Percentiles rank a stretch among this genome's conserved stretches.
Conservation (phyloP, 2,113 vertebrate species). For the Ornithorhynchus anatinus region DNA sequence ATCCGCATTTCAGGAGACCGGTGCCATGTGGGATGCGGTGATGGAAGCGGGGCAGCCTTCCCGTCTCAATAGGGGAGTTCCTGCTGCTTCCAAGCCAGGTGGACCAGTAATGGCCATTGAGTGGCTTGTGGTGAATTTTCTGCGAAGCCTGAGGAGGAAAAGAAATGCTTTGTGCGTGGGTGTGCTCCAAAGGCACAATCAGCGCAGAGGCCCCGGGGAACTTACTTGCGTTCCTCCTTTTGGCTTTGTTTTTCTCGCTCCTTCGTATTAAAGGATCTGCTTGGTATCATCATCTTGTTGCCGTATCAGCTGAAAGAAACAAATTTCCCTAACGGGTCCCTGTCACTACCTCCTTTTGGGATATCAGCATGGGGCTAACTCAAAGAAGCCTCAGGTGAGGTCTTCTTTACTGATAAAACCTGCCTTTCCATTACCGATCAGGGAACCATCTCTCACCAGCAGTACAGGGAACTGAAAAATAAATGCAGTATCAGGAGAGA, state of each 20-base stretch:
- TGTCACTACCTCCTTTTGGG: slow-evolving; percentile 33
- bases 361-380: slow-evolving; percentile 34
- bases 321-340: slow-evolving; percentile 41
- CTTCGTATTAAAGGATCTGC: slow-evolving; percentile 29
- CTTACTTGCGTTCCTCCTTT: not conserved
- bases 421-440: slow-evolving; percentile 29
- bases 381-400: not conserved
- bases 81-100: not conserved
- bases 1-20: not conserved
- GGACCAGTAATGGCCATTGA: not conserved
- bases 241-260: slow-evolving; percentile 28
- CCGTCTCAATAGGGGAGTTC: not conserved
- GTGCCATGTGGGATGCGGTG: not conserved
- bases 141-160: slow-evolving; percentile 22
- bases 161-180: not conserved
- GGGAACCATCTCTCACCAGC: not conserved
- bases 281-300: slow-evolving; percentile 60
- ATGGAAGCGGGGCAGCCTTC: not conserved
- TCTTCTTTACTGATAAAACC: slow-evolving; percentile 35
- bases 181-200: slow-evolving; percentile 5
- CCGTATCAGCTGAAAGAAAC: slow-evolving; percentile 54
- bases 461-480: slow-evolving; percentile 37
- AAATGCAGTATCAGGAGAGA: slow-evolving; percentile 24
- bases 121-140: slow-evolving; percentile 15
- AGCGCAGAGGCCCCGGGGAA: not conserved